Evolutionary conservation across 2,888 invertebrate genomes (phyloP).

Genomic region (Pasiphila rectangulata): DNA sequence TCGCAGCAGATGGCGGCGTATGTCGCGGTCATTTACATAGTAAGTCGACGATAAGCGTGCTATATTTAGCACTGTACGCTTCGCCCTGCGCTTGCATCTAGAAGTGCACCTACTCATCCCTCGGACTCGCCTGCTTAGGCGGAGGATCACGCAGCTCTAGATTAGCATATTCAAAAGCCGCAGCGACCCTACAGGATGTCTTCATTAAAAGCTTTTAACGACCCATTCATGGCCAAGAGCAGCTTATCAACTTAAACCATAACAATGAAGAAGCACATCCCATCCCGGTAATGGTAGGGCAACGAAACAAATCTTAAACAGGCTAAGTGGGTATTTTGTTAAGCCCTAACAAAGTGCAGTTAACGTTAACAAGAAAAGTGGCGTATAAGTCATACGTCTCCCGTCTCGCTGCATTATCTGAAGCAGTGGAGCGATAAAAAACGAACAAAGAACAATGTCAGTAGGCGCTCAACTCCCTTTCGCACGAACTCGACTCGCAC

Average conservation of each 20-base stretch:
- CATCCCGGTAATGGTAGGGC: conserved; percentile 35
- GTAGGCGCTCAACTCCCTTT: conserved; percentile 71
- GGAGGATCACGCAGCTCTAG: background rate
- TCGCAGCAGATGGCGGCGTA: conserved; percentile 71
- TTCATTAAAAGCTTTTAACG: conserved; percentile 20
- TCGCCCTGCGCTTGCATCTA: conserved; percentile 47
- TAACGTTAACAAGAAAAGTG: conserved; percentile 71
- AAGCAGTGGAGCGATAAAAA: conserved; percentile 75
- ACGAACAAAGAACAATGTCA: conserved; percentile 79
- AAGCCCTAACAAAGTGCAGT: conserved; percentile 56
- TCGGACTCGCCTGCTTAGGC: conserved; percentile 26
- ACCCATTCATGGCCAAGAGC: conserved; percentile 22
- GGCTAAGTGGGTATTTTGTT: conserved; percentile 57
- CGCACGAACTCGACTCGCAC: conserved; percentile 63
- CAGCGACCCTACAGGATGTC: conserved; percentile 15
- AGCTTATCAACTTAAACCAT: conserved; percentile 27
- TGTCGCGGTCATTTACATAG: conserved; percentile 79
- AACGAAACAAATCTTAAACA: conserved; percentile 54
- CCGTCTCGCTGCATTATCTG: conserved; percentile 65
- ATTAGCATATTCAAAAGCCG: background rate
- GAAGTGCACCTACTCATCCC: conserved; percentile 55
- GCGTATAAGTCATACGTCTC: conserved; percentile 66
- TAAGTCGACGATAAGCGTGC: conserved; percentile 75
- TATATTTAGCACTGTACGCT: conserved; percentile 73
- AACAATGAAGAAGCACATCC: conserved; percentile 33